Conservation (phyloP, 2,113 vertebrate species). For the Tichodroma muraria region DNA sequence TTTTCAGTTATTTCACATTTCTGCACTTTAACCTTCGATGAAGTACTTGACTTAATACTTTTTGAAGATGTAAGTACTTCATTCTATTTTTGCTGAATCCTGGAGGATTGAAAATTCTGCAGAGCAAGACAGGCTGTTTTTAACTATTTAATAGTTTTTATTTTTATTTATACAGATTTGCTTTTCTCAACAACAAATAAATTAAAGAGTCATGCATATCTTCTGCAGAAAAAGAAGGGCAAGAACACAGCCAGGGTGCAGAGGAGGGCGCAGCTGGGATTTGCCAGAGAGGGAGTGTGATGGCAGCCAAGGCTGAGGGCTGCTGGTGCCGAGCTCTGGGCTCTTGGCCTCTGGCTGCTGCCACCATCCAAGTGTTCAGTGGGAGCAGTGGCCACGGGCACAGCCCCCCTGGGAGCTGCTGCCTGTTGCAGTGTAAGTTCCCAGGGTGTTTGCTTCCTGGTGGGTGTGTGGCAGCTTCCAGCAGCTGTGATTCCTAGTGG, state of each 20-base stretch:
- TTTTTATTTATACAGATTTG: not conserved
- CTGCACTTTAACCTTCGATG: slow-evolving; percentile 13
- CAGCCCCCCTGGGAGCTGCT: fast-evolving
- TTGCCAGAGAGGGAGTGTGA: not conserved
- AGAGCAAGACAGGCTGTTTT: not conserved
- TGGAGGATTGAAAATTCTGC: not conserved
- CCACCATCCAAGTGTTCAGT: fast-evolving
- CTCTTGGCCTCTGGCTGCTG: not conserved
- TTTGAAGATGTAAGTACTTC: not conserved
- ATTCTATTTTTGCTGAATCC: not conserved
- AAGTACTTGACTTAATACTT: slow-evolving; percentile 12
- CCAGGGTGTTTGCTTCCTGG: not conserved
- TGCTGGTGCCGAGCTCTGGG: too few species aligned
- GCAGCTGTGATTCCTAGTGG: not conserved
- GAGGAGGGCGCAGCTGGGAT: not conserved
- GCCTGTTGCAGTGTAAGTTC: not conserved
- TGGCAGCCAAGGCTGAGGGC: fast-evolving
- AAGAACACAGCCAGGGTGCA: not conserved
- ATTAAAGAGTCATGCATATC: not conserved
- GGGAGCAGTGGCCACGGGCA: not conserved
- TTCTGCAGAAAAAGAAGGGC: not conserved
- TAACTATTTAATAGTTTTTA: not conserved
- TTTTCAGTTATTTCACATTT: not conserved
- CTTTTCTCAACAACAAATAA: not conserved
- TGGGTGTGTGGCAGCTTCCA: not conserved